phyloP scores from a whole-genome alignment of 2,113 vertebrate species.

The Burhinus bistriatus region DNA sequence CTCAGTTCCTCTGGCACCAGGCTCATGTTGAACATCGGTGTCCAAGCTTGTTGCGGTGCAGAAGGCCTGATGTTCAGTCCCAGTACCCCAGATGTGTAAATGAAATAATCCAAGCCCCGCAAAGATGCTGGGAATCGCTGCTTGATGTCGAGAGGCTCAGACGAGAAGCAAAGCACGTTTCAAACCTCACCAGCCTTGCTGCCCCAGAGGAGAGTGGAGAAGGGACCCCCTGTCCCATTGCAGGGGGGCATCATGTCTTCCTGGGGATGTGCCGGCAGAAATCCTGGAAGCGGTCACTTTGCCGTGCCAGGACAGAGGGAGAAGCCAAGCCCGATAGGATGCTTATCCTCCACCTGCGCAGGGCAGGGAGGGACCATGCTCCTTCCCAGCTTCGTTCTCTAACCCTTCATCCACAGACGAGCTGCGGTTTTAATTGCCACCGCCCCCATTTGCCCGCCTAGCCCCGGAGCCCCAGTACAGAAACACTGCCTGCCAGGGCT shows the following conservation, averaged over 20 bases:
- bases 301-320: neutral
- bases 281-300: neutral
- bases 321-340: neutral
- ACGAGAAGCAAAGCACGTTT: neutral
- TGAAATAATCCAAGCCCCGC: neutral
- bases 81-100: neutral
- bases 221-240: neutral
- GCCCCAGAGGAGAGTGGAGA: neutral
- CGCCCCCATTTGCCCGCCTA: neutral
- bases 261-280: neutral
- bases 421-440: neutral
- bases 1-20: neutral
- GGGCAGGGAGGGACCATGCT: neutral
- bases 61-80: neutral
- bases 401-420: neutral
- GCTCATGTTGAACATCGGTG: fast-evolving
- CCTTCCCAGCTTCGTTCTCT: neutral
- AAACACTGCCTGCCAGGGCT: neutral
- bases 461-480: fast-evolving
- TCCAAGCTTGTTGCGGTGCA: neutral
- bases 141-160: fast-evolving
- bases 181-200: neutral
- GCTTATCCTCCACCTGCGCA: neutral
- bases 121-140: neutral
- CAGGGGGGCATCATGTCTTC: neutral